Base-by-base conservation (phyloP, 2,113 vertebrate species). In the Colaptes auratus region DNA sequence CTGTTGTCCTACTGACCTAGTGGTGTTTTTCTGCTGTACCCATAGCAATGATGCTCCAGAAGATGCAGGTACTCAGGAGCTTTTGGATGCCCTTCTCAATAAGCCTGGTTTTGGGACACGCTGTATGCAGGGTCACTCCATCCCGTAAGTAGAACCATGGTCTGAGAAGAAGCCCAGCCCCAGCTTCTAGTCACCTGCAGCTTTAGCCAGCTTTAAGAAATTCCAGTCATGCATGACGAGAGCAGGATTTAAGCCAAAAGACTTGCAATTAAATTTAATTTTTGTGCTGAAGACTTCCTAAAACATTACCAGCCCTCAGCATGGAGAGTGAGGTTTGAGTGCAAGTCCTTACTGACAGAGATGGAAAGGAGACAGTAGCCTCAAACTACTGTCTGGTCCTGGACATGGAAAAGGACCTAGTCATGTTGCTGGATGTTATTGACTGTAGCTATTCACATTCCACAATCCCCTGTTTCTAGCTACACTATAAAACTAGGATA, bases 31-130 rank as follows among this genome's bases (percentile, higher is more conserved):
- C 25, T 95, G 55, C 17, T 95, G 30, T 91, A 23, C 58, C 84
- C 44, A 16, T 67, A 99, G 99, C 91, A 98, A 99, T 3, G 99
- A 99, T 25, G 99, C 98, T 30, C 98, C 98, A 4, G 97, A 98
- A 92, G 98, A 99, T 56, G 21, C 46, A 55, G 97, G 95, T 93
- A 99, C 98, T 95, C 98, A 98, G 96, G 97, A 93, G 20, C 96
- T 99, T 77, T 86, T 99, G 75, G 95, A 96, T 0, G 96, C 98
- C 33, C 98, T 99, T 66, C 96, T 98, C 76, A 96, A 97, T 28
- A 82, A 96, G 19, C 99, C 99, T 6, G 99, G 99, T 28, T 98
- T 99, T 21, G 99, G 99, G 67, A 99, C 98, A 8, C 98, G 99
- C 16, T 99, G 99, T 93, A 99, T 99, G 99, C 97, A 98, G 19